Conservation (phyloP, 2,113 vertebrate genomes). For the Balaeniceps rex region DNA sequence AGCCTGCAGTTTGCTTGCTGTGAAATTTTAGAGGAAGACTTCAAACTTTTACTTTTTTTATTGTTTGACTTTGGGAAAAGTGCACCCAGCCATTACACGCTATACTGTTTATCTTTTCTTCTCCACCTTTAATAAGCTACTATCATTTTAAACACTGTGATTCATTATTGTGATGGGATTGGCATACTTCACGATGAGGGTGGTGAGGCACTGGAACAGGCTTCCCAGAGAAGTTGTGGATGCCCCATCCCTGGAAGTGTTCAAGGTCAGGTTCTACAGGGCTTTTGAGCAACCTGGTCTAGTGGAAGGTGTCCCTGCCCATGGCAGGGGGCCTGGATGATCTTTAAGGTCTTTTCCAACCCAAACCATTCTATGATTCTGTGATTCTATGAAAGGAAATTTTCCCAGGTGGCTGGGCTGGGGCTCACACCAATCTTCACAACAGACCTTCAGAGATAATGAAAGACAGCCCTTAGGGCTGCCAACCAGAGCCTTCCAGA, state of each 20-base stretch:
- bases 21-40: background rate
- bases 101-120: background rate
- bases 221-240: too few relatives aligned
- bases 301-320: too few relatives aligned
- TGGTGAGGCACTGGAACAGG: too few relatives aligned
- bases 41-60: background rate
- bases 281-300: too few relatives aligned
- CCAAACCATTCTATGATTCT: too few relatives aligned
- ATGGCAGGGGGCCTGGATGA: too few relatives aligned
- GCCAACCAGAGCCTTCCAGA: background rate
- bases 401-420: background rate
- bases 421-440: background rate
- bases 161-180: background rate
- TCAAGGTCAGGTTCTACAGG: too few relatives aligned
- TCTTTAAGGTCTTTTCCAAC: too few relatives aligned
- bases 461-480: background rate
- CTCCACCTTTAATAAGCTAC: background rate
- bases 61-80: background rate
- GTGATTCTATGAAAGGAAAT: background rate
- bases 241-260: too few relatives aligned
- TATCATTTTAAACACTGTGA: background rate
- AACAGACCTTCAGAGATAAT: background rate
- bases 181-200: too few relatives aligned
- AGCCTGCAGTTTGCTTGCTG: background rate
- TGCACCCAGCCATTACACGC: background rate